Percentiles rank a stretch among this genome's conserved stretches.
Conservation (phyloP, 1,140 invertebrate genomes). For the Stegodyphus dumicola region DNA sequence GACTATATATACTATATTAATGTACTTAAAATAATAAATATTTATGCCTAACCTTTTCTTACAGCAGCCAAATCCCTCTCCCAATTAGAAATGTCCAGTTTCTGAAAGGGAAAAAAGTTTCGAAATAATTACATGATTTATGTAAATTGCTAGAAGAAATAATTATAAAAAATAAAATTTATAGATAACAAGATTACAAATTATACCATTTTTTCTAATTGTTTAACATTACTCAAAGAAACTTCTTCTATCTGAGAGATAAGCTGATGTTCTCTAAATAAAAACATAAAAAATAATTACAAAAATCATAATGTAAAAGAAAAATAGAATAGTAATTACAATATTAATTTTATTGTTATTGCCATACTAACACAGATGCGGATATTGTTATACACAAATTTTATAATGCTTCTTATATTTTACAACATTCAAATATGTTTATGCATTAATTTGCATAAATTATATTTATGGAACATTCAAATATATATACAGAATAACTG, state of each 20-base stretch:
- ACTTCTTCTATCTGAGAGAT: constrained; percentile 24
- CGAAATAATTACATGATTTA: not conserved
- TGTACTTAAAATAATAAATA: too few species aligned
- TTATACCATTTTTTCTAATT: constrained; percentile 51
- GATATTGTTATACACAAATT: too few species aligned
- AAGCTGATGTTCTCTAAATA: constrained; percentile 40
- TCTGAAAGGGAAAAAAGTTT: not conserved
- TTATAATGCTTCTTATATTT: too few species aligned
- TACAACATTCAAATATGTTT: too few species aligned
- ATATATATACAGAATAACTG: too few species aligned
- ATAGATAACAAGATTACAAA: not conserved
- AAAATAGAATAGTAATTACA: too few species aligned
- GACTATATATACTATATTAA: too few species aligned
- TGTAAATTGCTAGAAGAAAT: not conserved
- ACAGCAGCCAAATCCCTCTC: constrained; percentile 23
- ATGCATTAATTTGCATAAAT: too few species aligned
- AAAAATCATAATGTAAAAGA: too few species aligned
- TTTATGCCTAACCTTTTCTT: constrained; percentile 26
- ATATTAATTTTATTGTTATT: too few species aligned
- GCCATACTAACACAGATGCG: too few species aligned
- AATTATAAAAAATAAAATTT: not conserved
- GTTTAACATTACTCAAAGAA: constrained; percentile 1
- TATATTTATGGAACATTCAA: too few species aligned
- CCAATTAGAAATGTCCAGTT: constrained; percentile 9
- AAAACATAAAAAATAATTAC: not conserved